Conservation (phyloP, 2,797 vertebrate species). For the Hippoglossus hippoglossus region DNA sequence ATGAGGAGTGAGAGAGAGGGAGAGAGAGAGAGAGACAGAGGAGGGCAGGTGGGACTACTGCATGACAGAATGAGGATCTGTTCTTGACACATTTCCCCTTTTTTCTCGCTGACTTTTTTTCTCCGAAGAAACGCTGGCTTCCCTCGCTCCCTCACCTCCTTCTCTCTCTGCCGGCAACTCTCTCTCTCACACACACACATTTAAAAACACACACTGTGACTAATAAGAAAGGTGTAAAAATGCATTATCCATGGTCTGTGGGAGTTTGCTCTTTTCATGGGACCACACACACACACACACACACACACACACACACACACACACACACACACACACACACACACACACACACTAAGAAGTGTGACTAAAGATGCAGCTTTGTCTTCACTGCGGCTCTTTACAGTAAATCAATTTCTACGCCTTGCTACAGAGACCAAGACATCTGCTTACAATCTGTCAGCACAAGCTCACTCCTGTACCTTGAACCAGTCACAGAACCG, state of each 20-base stretch:
- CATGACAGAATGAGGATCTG: slow-evolving; percentile 82
- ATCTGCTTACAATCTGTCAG: slow-evolving; percentile 73
- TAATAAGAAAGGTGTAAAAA: slow-evolving; percentile 78
- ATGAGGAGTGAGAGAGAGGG: slow-evolving; percentile 33
- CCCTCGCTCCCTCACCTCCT: slow-evolving; percentile 38
- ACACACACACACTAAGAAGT: slow-evolving; percentile 28
- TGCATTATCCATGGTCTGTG: slow-evolving; percentile 66
- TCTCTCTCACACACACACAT: slow-evolving; percentile 17
- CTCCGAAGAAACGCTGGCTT: slow-evolving; percentile 34
- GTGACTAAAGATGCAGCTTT: slow-evolving; percentile 71
- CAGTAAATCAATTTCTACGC: slow-evolving; percentile 68
- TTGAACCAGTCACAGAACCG: slow-evolving; percentile 34
- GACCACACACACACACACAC: slow-evolving; percentile 68
- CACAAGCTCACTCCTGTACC: slow-evolving; percentile 39
- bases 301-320: slow-evolving; percentile 18
- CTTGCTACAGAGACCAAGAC: slow-evolving; percentile 58
- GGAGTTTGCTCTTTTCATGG: slow-evolving; percentile 51
- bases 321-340: slow-evolving; percentile 22
- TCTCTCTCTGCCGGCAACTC: slow-evolving; percentile 30
- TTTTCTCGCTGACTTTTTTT: slow-evolving; percentile 58
- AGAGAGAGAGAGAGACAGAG: slow-evolving; percentile 12
- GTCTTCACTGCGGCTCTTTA: slow-evolving; percentile 56
- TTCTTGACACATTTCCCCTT: slow-evolving; percentile 72
- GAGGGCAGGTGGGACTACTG: slow-evolving; percentile 75
- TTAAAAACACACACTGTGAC: slow-evolving; percentile 66